These are phyloP conservation scores for Lepas anatifera DNA, from an alignment of 2,888 invertebrate genomes.

Conservation along the genomic window DNA sequence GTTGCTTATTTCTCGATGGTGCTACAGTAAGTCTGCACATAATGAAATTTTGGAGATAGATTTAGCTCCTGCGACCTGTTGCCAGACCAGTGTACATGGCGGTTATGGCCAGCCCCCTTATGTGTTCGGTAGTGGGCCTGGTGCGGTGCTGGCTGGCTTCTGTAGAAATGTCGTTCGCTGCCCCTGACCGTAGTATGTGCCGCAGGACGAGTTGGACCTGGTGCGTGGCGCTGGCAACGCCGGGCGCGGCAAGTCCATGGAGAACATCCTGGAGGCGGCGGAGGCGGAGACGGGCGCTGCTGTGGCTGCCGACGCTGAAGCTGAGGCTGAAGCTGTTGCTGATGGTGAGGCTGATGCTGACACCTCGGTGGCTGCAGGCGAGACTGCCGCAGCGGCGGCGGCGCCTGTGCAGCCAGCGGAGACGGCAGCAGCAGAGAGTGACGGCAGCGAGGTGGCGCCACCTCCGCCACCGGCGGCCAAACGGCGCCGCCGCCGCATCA, in stretches of 20 bases:
- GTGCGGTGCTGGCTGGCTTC: too few relatives aligned
- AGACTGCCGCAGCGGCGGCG: not conserved
- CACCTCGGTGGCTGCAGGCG: not conserved
- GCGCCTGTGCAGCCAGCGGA: not conserved
- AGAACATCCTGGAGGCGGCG: slow-evolving; percentile 63
- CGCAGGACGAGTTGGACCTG: slow-evolving; percentile 56
- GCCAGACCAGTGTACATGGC: too few relatives aligned
- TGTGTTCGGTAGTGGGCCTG: too few relatives aligned
- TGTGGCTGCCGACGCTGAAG: slow-evolving; percentile 21
- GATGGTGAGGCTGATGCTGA: not conserved
- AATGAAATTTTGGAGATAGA: too few relatives aligned
- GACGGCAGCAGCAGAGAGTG: not conserved
- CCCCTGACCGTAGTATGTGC: too few relatives aligned
- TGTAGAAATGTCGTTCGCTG: too few relatives aligned
- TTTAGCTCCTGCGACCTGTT: too few relatives aligned
- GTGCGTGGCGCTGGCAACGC: slow-evolving; percentile 39
- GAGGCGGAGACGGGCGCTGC: slow-evolving; percentile 47
- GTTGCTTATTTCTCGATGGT: too few relatives aligned
- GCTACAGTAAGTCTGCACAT: too few relatives aligned
- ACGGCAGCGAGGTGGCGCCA: not conserved
- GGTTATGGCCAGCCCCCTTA: too few relatives aligned
- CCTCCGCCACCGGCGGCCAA: not conserved
- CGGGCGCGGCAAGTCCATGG: slow-evolving; percentile 81
- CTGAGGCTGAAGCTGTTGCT: slow-evolving; percentile 14
- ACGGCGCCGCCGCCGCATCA: not conserved